These are phyloP conservation scores for Ericerus pela DNA, from an alignment of 1,140 invertebrate genomes.

Conservation along the genomic window DNA sequence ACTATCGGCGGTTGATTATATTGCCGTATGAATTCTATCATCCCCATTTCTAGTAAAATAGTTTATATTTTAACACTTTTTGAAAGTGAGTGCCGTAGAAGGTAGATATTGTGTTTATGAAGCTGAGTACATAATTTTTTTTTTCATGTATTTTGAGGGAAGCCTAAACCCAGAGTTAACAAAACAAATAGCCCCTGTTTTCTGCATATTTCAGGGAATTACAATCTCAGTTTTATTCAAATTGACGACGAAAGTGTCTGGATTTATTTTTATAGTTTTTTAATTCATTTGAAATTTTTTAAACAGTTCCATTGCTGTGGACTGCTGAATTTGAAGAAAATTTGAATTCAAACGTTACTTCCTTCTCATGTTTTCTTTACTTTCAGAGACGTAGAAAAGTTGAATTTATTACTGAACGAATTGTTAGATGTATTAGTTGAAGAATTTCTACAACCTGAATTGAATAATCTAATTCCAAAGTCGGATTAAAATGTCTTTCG, in stretches of 20 bases:
- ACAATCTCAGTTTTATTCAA: too few species aligned
- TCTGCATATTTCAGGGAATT: too few species aligned
- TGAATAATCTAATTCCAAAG: constrained; percentile 44
- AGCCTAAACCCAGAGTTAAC: too few species aligned
- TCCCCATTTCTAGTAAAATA: background rate
- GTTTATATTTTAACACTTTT: too few species aligned
- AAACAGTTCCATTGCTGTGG: background rate
- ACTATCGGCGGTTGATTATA: background rate
- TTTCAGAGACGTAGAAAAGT: constrained; percentile 48
- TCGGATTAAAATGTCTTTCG: background rate
- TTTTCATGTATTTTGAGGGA: too few species aligned
- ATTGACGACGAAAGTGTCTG: background rate
- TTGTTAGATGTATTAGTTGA: constrained; percentile 63
- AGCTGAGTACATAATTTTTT: too few species aligned
- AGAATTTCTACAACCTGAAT: constrained; percentile 64
- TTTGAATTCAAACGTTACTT: too few species aligned
- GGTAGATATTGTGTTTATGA: too few species aligned
- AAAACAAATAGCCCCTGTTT: too few species aligned
- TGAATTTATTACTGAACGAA: constrained; percentile 46
- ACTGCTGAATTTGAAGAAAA: background rate
- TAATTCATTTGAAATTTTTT: background rate
- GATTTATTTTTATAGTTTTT: background rate
- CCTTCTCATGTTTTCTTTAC: too few species aligned
- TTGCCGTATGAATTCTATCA: background rate
- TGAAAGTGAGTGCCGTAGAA: too few species aligned